Percentiles rank a stretch among this genome's conserved stretches.
Conservation (phyloP, 1,140 invertebrate genomes). For the Aphis craccivora region DNA sequence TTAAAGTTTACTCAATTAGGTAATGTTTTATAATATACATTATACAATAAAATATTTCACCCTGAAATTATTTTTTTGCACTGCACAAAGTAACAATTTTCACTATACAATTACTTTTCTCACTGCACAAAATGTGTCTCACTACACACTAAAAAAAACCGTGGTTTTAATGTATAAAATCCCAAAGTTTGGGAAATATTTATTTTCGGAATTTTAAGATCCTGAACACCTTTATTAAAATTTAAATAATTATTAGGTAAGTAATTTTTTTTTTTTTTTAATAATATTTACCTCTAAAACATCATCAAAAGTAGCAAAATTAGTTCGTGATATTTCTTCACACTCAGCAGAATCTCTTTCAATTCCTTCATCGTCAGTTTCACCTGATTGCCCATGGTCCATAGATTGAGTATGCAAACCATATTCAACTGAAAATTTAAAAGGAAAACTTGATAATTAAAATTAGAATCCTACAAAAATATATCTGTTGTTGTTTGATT, state of each 20-base stretch:
- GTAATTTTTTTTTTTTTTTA: background rate
- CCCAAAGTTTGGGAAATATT: background rate
- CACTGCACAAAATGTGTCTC: too few species aligned
- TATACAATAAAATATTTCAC: too few species aligned
- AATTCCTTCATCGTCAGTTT: conserved; percentile 89
- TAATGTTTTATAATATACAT: too few species aligned
- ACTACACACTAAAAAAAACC: too few species aligned
- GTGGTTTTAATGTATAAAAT: background rate
- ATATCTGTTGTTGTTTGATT: background rate
- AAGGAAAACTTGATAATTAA: background rate
- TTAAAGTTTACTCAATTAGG: too few species aligned
- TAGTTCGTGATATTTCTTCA: conserved; percentile 66
- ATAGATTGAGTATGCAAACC: conserved; percentile 51
- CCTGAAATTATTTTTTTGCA: too few species aligned
- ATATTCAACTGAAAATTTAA: conserved; percentile 52
- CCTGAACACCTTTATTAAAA: background rate
- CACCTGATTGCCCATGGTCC: conserved; percentile 62
- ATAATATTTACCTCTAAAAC: conserved; percentile 56
- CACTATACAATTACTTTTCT: too few species aligned
- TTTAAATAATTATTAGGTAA: background rate
- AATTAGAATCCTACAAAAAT: background rate
- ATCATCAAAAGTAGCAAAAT: conserved; percentile 56
- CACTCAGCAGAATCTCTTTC: conserved; percentile 84
- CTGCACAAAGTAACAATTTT: too few species aligned
- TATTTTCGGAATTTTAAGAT: background rate